Base-by-base conservation (phyloP, 2,888 invertebrate genomes). In the Trichacis sp. region DNA sequence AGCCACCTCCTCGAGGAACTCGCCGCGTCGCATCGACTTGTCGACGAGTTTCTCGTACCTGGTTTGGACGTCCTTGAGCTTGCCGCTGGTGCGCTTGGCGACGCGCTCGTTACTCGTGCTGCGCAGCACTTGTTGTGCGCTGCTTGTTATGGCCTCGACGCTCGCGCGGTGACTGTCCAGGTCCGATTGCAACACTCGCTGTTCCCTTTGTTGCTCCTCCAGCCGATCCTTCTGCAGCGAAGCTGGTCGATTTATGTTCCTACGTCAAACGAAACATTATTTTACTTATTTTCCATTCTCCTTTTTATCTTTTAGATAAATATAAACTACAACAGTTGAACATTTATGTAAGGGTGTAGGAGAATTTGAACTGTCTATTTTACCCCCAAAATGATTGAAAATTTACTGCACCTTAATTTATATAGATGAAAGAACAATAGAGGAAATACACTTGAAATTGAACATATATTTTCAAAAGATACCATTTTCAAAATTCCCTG, bases 151-250 rank as follows among this genome's bases (percentile, higher is more conserved):
- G 50, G 93, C 92, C 77, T 93, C 94, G 20, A 97, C 91, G 73
- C 94, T 93, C 11, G 93, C 90, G 69, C 93, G 90, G 74, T 97
- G 94, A 29, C 93, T 93, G 74, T 95, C 94, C 57, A 97, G 87
- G 82, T 97, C 97, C 0, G 91, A 88, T 76, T 93, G 91, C 33
- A 94, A 87, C 15, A 93, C 87, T 72, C 93, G 91, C 70, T 96
- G 95, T 77, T 95, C 95, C 20, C 95, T 90, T 2, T 95, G 87
- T 85, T 97, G 97, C 77, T 96, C 95, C 78, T 95, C 95, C 8
- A 97, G 87, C 40, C 94, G 91, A 79, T 95, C 96, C 78, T 92
- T 92, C 71, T 95, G 92, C 1, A 97, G 87, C 2, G 96, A 96
- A 0, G 95, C 95, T 1, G 95, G 95, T 68, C 93, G 90, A 76